Evolutionary conservation across 2,888 invertebrate genomes (phyloP).

Genomic region (Platypus cylindrus): DNA sequence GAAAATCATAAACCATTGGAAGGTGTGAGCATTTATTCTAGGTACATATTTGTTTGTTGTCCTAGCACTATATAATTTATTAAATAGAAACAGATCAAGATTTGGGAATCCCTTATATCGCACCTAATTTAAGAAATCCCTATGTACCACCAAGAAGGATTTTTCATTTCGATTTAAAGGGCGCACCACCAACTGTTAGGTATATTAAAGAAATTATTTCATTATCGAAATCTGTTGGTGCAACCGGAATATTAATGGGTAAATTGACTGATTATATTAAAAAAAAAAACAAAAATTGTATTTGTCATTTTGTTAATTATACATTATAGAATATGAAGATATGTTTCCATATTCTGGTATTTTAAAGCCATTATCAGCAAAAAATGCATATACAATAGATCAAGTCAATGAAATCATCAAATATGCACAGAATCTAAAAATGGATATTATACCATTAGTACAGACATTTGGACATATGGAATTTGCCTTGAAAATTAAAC

Average conservation of each 20-base stretch:
- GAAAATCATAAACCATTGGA: constrained; percentile 15
- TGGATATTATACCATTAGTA: constrained; percentile 60
- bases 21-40: constrained; percentile 5
- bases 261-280: neutral
- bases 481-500: constrained; percentile 55
- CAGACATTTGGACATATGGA: constrained; percentile 84
- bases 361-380: constrained; percentile 42
- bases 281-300: neutral
- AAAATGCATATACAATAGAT: constrained; percentile 46
- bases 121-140: constrained; percentile 32
- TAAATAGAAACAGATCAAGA: constrained; percentile 29
- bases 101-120: constrained; percentile 35
- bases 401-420: constrained; percentile 46
- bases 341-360: constrained; percentile 62
- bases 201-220: constrained; percentile 47
- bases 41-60: neutral
- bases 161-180: constrained; percentile 67
- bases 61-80: neutral
- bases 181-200: constrained; percentile 54
- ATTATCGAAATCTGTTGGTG: constrained; percentile 47
- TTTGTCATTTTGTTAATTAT: neutral
- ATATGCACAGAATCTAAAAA: constrained; percentile 40
- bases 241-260: constrained; percentile 50
- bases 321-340: constrained; percentile 63
- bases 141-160: constrained; percentile 43